These are phyloP conservation scores for Caenorhabditis sp. DNA, from an alignment of 2,888 invertebrate species.

Conservation along the genomic window DNA sequence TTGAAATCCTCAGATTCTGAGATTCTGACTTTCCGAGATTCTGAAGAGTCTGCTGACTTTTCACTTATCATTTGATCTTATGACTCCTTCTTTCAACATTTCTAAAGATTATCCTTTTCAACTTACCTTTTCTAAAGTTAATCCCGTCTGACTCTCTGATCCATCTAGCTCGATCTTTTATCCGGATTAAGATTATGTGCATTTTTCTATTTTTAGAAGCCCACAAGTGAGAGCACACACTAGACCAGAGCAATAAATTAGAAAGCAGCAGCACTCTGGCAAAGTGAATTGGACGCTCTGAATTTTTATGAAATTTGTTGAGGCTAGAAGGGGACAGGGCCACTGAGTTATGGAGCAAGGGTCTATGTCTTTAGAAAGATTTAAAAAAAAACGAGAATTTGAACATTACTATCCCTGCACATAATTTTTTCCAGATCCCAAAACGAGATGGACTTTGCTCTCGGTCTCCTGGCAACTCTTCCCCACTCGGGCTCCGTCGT, in stretches of 20 bases:
- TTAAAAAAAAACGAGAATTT: too few relatives aligned
- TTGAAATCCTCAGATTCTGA: neutral
- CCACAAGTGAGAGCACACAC: neutral
- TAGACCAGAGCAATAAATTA: conserved; percentile 20
- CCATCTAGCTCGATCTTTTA: neutral
- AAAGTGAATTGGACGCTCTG: neutral
- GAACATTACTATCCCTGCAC: too few relatives aligned
- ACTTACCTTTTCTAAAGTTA: too few relatives aligned
- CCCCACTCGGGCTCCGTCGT: conserved; percentile 45
- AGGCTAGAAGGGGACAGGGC: neutral
- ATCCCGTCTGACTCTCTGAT: conserved; percentile 4
- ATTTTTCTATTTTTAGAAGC: conserved; percentile 29
- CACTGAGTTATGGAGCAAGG: neutral
- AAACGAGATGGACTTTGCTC: conserved; percentile 56
- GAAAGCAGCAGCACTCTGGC: conserved; percentile 14
- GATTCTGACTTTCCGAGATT: neutral
- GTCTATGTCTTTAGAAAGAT: too few relatives aligned
- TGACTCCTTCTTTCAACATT: neutral
- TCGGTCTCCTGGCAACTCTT: conserved; percentile 38
- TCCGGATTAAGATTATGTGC: neutral
- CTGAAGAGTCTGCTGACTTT: neutral
- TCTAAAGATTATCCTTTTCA: neutral
- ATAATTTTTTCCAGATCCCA: conserved; percentile 9
- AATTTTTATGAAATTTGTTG: conserved; percentile 4
- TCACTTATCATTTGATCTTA: too few relatives aligned